These are phyloP conservation scores for Autographa gamma DNA, from an alignment of 2,888 invertebrate species.

Conservation along the genomic window DNA sequence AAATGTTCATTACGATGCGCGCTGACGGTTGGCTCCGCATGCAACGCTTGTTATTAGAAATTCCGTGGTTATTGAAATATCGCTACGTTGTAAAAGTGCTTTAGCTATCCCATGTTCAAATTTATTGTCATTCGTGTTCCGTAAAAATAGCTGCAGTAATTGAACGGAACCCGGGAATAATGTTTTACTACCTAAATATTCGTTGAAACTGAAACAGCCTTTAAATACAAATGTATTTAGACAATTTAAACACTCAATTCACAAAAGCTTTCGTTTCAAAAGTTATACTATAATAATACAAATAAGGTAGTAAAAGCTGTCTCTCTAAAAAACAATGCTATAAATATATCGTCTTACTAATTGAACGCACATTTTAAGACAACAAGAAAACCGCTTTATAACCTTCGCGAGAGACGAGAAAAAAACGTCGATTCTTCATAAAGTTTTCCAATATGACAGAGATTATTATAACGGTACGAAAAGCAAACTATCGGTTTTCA, in stretches of 20 bases:
- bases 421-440: constrained; percentile 65
- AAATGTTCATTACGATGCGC: constrained; percentile 48
- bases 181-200: constrained; percentile 11
- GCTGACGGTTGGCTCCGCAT: constrained; percentile 37
- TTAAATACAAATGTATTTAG: no score
- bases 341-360: constrained; percentile 41
- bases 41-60: constrained; percentile 50
- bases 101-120: constrained; percentile 43
- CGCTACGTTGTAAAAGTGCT: constrained; percentile 43
- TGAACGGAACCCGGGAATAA: constrained; percentile 23
- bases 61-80: constrained; percentile 56
- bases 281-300: no score
- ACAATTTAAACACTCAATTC: no score
- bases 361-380: constrained; percentile 41
- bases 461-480: constrained; percentile 69
- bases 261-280: no score
- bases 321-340: not conserved
- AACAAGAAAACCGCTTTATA: constrained; percentile 41
- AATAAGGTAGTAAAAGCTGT: not conserved
- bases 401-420: constrained; percentile 37
- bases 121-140: constrained; percentile 46
- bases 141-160: constrained; percentile 34
- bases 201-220: no score
- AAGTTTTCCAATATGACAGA: constrained; percentile 75
- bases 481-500: constrained; percentile 80